Evolutionary conservation across 1,140 invertebrate genomes (phyloP).

Genomic region (Scaptomyza pallida): DNA sequence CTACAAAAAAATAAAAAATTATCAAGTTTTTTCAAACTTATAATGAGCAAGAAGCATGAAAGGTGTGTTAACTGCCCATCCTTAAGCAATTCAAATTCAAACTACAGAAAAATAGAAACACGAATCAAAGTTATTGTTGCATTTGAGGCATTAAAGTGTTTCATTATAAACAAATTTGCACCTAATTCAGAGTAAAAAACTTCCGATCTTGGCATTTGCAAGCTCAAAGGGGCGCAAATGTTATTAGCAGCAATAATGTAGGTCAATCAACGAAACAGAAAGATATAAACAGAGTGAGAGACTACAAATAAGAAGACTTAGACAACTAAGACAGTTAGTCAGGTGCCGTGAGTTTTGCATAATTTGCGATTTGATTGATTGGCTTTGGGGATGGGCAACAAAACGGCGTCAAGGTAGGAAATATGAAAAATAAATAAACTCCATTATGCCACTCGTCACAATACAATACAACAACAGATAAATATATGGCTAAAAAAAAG

Average conservation of each 20-base stretch:
- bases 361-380: constrained; percentile 42
- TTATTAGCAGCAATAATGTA: constrained; percentile 13
- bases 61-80: constrained; percentile 36
- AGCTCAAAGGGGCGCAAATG: constrained; percentile 20
- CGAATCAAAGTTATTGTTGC: constrained; percentile 30
- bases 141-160: constrained; percentile 32
- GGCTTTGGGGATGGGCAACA: constrained; percentile 10
- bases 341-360: constrained; percentile 28
- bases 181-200: constrained; percentile 4
- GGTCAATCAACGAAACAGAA: constrained; percentile 40
- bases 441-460: not conserved
- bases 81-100: constrained; percentile 24
- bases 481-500: not conserved
- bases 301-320: no score
- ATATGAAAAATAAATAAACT: constrained; percentile 23
- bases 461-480: not conserved
- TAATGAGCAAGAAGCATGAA: constrained; percentile 25
- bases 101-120: not conserved
- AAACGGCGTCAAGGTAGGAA: not conserved
- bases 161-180: not conserved
- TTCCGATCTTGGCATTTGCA: constrained; percentile 25
- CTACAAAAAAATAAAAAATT: constrained; percentile 25
- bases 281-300: no score
- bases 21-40: constrained; percentile 19
- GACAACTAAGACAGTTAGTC: constrained; percentile 3